Evolutionary conservation across 2,797 vertebrate genomes (phyloP), one percentile per base, ranked within the genome.

Genomic region (Manis pentadactyla): DNA sequence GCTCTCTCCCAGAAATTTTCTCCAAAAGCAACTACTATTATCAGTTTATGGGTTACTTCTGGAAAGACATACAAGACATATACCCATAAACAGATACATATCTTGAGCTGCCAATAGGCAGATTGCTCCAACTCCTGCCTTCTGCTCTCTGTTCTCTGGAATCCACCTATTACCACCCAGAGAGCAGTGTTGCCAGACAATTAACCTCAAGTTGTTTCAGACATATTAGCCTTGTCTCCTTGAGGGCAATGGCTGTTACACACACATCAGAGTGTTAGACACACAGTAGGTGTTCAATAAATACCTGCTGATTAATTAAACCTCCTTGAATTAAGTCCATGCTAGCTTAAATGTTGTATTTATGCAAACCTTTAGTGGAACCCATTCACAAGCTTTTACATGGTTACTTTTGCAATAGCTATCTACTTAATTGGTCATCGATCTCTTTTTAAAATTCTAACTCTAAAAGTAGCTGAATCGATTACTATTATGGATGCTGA

Each of bases 211-310:
- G 53, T 78, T 71, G 29, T 75, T 79, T 91, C 69, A 81, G 55
- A 93, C 81, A 66, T 31, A 84, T 85, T 68, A 63, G n/a, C 46
- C 19, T 75, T 59, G n/a, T 85, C 55, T 94, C 83, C 42, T 75
- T 49, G 49, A 81, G 21, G 23, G 42, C 27, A 53, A 63, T 79
- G 55, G 55, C 55, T 61, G 18, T 92, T 66, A 51, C 39, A 39
- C 21, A 51, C 39, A 90, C 31, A 66, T n/a, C 18, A 71, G 31
- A 79, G 49, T 71, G 29, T 66, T 29, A 74, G 87, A 75, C 90
- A 93, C 84, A 90, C 55, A 96, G 89, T 95, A 95, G 66, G 87
- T 93, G 10, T 49, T 97, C 85, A 94, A 66, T 87, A 95, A 93
- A 92, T n/a, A 63, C 51, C 64, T 66, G 51, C 63, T 79, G 81